Conservation (phyloP, 2,113 vertebrate genomes). For the Pseudorectes ferrugineus region DNA sequence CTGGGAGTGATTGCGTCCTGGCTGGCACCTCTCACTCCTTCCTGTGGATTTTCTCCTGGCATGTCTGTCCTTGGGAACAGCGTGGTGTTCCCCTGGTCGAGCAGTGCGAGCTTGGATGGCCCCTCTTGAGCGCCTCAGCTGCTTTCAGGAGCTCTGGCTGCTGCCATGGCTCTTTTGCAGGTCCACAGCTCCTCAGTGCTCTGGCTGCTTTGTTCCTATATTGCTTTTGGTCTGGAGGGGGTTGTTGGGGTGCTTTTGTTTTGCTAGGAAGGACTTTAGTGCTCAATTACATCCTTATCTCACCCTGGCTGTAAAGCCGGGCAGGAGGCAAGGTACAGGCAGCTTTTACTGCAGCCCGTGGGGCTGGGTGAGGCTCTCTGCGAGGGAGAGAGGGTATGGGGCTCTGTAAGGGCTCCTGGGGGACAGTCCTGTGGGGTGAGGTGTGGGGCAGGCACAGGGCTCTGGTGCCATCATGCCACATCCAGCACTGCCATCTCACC, state of each 20-base stretch:
- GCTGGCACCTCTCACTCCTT: background rate
- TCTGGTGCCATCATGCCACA: rapidly evolving
- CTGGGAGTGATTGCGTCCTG: background rate
- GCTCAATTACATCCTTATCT: background rate
- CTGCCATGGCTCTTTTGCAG: background rate
- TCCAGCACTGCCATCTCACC: background rate
- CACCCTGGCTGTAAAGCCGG: background rate
- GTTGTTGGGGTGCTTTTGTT: background rate
- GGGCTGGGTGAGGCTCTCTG: background rate
- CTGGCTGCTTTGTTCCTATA: background rate
- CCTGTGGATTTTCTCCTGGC: rapidly evolving
- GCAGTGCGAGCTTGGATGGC: background rate
- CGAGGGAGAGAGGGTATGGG: rapidly evolving
- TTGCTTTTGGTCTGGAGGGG: background rate
- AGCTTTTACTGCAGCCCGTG: background rate
- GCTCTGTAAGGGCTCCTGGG: background rate
- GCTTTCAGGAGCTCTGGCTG: background rate
- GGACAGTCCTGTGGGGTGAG: background rate
- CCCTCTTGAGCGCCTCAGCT: rapidly evolving
- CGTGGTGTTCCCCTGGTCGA: rapidly evolving
- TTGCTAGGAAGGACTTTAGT: background rate
- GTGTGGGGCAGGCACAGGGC: background rate
- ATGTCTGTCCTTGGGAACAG: background rate
- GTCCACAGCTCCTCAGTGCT: background rate
- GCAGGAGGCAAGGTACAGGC: slow-evolving; percentile 21